Conservation (phyloP, 2,797 vertebrate species). For the Silurus aristotelis region DNA sequence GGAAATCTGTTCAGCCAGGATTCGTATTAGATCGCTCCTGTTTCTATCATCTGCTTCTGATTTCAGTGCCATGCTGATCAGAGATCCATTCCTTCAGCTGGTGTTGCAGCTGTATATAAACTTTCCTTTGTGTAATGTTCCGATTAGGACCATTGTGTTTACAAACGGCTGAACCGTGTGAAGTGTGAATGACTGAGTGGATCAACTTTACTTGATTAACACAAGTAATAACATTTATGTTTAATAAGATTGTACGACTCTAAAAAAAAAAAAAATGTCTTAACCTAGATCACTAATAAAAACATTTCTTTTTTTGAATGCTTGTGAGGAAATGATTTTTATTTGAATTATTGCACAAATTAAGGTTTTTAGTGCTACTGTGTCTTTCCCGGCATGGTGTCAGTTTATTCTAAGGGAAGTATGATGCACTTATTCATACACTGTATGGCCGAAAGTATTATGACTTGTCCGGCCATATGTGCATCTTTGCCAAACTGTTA, state of each 20-base stretch:
- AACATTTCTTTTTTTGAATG: slow-evolving; percentile 42
- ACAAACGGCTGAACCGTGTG: slow-evolving; percentile 33
- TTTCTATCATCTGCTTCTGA: slow-evolving; percentile 59
- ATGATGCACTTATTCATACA: too few relatives aligned
- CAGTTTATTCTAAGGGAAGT: too few relatives aligned
- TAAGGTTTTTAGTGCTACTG: background rate
- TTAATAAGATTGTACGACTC: slow-evolving; percentile 1
- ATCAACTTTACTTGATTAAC: slow-evolving; percentile 32
- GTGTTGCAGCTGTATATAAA: slow-evolving; percentile 25
- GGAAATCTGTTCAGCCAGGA: slow-evolving; percentile 5
- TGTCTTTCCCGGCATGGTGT: too few relatives aligned
- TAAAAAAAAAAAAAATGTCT: slow-evolving; percentile 20
- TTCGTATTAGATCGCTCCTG: slow-evolving; percentile 7
- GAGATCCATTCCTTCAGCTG: slow-evolving; percentile 53
- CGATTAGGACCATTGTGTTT: slow-evolving; percentile 37
- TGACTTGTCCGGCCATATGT: too few relatives aligned
- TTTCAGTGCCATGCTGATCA: slow-evolving; percentile 50
- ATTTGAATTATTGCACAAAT: background rate
- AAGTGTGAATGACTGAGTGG: slow-evolving; percentile 31
- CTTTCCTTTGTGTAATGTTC: slow-evolving; percentile 27
- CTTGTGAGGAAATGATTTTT: background rate
- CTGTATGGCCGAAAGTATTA: too few relatives aligned
- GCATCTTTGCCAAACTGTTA: too few relatives aligned
- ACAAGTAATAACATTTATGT: slow-evolving; percentile 31
- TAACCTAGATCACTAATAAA: slow-evolving; percentile 38